Base-by-base conservation (phyloP, 2,888 invertebrate species). In the Polymixis flavicincta region DNA sequence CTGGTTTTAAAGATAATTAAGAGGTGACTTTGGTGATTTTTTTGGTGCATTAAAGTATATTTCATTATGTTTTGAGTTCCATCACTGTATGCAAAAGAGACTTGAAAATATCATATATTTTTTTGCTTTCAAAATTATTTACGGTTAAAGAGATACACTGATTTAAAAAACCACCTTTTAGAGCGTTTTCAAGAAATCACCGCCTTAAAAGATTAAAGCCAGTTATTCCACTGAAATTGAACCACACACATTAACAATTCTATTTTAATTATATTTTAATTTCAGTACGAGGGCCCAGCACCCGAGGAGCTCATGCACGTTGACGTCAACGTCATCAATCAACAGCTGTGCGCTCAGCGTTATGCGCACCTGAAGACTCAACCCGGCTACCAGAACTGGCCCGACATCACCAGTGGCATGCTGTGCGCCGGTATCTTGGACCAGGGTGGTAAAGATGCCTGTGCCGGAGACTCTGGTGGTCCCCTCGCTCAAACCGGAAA, bases 401-500 rank as follows among this genome's bases (percentile, higher is more conserved):
- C 91, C 8, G 86, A 87, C 64, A 60, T 84, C 25, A 84, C 48
- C n/a, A 14, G 13, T 2, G 55, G 55, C 22, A 94, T 94, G 93
- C 9, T 94, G 45, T 94, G 94, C 85, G 89, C 93, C 32, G 94
- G 94, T 42, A 84, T 90, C 45, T 74, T 78, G 42, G 22, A 81
- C 57, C 80, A 88, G 8, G 92, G 93, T 5, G 93, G 92, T 28
- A 89, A 88, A 82, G 95, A 94, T 82, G 90, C 93, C 7, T 95
- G 95, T 84, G 92, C 95, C 89, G 97, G 96, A n/a, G 97, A 97
- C 91, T 95, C 95, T 68, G 97, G 97, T 17, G 97, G 97, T 32
- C 97, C 97, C 19, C 89, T 97, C 32, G 71, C 67, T 19, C 91
- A 94, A 13, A n/a, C 7, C 42, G 90, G 92, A 42, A 79, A 92